A percentile compares a stretch with the other conserved stretches of the same genome.
Conservation (phyloP, 2,113 vertebrate genomes). For the Psammodynastes pulverulentus region DNA sequence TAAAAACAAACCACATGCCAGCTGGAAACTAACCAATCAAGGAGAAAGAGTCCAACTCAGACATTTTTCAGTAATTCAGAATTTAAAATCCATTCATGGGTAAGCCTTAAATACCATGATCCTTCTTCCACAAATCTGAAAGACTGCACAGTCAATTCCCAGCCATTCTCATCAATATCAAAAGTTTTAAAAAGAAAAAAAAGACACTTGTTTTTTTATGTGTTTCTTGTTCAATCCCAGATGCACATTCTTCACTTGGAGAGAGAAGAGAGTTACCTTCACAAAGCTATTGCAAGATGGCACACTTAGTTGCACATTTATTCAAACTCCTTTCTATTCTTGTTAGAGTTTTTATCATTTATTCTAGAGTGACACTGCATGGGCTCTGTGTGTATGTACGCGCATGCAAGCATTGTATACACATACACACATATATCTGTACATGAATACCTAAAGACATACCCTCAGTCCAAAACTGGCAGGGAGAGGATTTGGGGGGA, state of each 20-base stretch:
- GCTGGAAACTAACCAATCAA: background rate
- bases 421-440: background rate
- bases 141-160: background rate
- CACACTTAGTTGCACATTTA: background rate
- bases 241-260: background rate
- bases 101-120: background rate
- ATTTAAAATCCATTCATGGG: background rate
- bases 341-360: background rate
- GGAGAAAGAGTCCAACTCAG: background rate
- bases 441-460: background rate
- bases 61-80: background rate
- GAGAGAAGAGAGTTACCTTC: background rate
- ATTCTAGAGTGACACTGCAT: background rate
- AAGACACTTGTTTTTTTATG: background rate
- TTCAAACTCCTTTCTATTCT: background rate
- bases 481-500: no score
- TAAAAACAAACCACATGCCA: background rate
- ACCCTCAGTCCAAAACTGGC: background rate
- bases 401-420: no score
- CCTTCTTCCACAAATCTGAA: background rate
- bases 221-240: background rate
- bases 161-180: background rate
- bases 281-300: background rate
- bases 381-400: background rate
- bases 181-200: background rate